Percentiles rank a stretch among this genome's conserved stretches.
Conservation (phyloP, 2,797 vertebrate genomes). For the Myotis vivesi region DNA sequence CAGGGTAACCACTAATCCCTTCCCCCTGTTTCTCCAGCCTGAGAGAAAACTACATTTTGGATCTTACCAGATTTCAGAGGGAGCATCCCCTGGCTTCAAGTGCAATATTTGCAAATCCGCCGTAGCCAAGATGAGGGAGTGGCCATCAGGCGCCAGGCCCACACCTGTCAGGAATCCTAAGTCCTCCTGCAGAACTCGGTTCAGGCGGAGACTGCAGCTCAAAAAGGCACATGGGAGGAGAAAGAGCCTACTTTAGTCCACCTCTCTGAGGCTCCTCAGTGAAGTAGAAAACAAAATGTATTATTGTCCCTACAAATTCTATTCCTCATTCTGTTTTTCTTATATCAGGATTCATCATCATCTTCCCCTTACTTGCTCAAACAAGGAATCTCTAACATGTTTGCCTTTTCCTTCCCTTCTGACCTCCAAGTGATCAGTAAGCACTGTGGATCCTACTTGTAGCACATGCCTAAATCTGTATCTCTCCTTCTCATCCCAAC, state of each 20-base stretch:
- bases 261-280: not conserved
- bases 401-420: not conserved
- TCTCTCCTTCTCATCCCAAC: not conserved
- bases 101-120: conserved; percentile 19
- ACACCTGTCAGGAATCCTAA: conserved; percentile 49
- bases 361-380: not conserved
- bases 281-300: not conserved
- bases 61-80: conserved; percentile 67
- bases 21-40: not conserved
- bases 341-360: not conserved
- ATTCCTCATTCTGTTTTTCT: not conserved
- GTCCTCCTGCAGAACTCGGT: conserved; percentile 48
- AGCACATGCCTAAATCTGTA: not conserved
- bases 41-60: not conserved
- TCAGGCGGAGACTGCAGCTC: conserved; percentile 58
- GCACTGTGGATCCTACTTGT: not conserved
- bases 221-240: not conserved
- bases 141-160: conserved; percentile 50
- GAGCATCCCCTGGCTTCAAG: conserved; percentile 48
- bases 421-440: not conserved
- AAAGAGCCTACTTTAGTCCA: conserved; percentile 2
- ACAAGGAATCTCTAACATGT: not conserved
- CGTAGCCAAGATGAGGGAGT: conserved; percentile 70
- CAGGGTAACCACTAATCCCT: not conserved
- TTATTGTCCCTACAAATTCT: not conserved